A percentile compares a stretch with the other conserved stretches of the same genome.
Evolutionary conservation across 2,113 vertebrate genomes (phyloP).

Genomic region (Coreoperca whiteheadi): DNA sequence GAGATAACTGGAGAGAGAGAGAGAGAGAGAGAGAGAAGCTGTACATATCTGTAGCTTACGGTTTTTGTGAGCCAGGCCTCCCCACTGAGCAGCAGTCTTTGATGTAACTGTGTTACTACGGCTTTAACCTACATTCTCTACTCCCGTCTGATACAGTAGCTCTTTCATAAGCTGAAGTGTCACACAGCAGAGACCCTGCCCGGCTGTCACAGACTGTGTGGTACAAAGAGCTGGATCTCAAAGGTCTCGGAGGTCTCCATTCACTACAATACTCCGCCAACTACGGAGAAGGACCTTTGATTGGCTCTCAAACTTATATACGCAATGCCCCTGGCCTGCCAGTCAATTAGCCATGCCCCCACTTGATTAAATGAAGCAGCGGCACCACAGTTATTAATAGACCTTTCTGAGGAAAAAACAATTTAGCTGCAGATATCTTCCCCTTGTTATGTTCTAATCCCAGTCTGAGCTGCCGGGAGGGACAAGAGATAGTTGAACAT

Average conservation of each 20-base stretch:
- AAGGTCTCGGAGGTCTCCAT: neutral
- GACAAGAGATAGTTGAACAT: neutral
- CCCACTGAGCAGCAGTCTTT: conserved; percentile 2
- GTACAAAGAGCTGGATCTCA: neutral
- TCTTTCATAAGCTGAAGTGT: neutral
- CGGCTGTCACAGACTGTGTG: neutral
- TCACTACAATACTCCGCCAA: neutral
- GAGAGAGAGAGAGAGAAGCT: neutral
- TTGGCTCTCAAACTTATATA: neutral
- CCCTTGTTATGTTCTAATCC: neutral
- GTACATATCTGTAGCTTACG: conserved; percentile 4
- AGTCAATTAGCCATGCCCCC: neutral
- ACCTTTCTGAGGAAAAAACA: too few species aligned
- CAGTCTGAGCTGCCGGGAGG: neutral
- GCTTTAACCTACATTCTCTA: neutral
- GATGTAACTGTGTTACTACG: conserved; percentile 3
- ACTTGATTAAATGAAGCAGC: neutral
- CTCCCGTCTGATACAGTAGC: neutral
- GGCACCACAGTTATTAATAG: neutral
- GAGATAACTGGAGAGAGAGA: neutral
- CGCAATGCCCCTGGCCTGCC: neutral
- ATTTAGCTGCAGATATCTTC: neutral
- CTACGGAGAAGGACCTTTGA: neutral
- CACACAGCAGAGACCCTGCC: neutral
- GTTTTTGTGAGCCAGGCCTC: neutral